Conservation (phyloP, 2,888 invertebrate species). For the Epirrita christyi region DNA sequence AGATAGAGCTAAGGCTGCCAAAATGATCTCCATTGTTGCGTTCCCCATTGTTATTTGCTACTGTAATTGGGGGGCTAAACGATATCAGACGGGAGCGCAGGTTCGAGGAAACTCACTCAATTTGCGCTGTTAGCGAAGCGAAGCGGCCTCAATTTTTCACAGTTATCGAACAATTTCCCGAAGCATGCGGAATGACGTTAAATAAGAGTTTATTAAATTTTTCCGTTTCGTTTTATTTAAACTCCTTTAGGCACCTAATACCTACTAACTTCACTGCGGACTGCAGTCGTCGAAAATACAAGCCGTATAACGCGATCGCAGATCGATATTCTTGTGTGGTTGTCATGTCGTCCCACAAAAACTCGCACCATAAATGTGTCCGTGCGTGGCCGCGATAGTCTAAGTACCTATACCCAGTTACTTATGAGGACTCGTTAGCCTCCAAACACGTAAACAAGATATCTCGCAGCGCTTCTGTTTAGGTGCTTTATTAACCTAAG, state of each 20-base stretch:
- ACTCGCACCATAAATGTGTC: no score
- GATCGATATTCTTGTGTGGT: no score
- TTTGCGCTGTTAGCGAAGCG: conserved; percentile 73
- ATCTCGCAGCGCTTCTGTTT: conserved; percentile 34
- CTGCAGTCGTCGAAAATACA: background rate
- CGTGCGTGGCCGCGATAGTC: no score
- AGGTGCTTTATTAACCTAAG: conserved; percentile 44
- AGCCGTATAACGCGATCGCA: background rate
- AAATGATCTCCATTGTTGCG: no score
- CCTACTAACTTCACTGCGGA: background rate
- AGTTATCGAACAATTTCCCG: conserved; percentile 71
- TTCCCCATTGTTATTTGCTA: no score
- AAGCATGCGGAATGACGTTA: conserved; percentile 56
- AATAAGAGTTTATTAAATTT: conserved; percentile 60
- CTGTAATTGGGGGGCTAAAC: no score
- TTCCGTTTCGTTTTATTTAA: conserved; percentile 36
- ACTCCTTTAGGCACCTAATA: background rate
- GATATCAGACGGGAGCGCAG: conserved; percentile 29
- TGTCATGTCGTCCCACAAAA: no score
- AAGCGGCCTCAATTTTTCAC: conserved; percentile 72
- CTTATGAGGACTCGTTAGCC: conserved; percentile 29
- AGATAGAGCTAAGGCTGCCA: no score
- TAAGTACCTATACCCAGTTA: background rate
- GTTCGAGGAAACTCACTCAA: conserved; percentile 67
- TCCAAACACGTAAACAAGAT: conserved; percentile 50